A percentile compares a stretch with the other conserved stretches of the same genome.
Evolutionary conservation across 1,140 invertebrate genomes (phyloP).

Genomic region (Anoplophora glabripennis): DNA sequence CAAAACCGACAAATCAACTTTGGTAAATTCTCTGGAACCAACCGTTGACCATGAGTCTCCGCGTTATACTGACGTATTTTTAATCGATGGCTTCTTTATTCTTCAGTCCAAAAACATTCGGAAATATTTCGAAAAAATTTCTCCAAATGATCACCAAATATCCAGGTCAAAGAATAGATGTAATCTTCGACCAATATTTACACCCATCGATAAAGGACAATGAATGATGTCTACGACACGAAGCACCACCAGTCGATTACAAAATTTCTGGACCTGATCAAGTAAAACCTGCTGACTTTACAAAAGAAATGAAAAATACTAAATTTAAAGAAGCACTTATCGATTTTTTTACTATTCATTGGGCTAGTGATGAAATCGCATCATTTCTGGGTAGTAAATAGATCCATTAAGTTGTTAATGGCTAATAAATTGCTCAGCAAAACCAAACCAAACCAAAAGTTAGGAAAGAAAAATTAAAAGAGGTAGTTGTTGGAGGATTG

Average conservation of each 20-base stretch:
- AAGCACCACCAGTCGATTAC: conserved; percentile 24
- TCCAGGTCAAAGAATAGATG: conserved; percentile 20
- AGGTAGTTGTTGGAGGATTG: too few species aligned
- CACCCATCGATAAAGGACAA: conserved; percentile 30
- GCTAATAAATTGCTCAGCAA: too few species aligned
- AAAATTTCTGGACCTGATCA: conserved; percentile 27
- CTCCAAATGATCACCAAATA: conserved; percentile 30
- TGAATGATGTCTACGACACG: conserved; percentile 30
- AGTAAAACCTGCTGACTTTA: conserved; percentile 23
- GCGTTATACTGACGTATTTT: conserved; percentile 19
- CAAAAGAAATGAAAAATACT: conserved; percentile 28
- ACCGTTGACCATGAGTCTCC: conserved; percentile 21
- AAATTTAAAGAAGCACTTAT: conserved; percentile 24
- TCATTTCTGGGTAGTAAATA: conserved; percentile 21
- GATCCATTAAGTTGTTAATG: conserved; percentile 27
- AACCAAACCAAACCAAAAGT: too few species aligned
- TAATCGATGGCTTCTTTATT: conserved; percentile 31
- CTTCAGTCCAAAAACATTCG: conserved; percentile 32
- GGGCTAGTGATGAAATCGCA: conserved; percentile 26
- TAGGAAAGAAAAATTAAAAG: too few species aligned
- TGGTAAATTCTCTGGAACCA: conserved; percentile 22
- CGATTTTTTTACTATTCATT: conserved; percentile 26
- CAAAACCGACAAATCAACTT: conserved; percentile 40
- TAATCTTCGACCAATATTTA: conserved; percentile 26
- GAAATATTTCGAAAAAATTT: conserved; percentile 39